Percentiles rank a stretch among this genome's conserved stretches.
Evolutionary conservation across 2,113 vertebrate species (phyloP).

Genomic region (Hucho hucho): DNA sequence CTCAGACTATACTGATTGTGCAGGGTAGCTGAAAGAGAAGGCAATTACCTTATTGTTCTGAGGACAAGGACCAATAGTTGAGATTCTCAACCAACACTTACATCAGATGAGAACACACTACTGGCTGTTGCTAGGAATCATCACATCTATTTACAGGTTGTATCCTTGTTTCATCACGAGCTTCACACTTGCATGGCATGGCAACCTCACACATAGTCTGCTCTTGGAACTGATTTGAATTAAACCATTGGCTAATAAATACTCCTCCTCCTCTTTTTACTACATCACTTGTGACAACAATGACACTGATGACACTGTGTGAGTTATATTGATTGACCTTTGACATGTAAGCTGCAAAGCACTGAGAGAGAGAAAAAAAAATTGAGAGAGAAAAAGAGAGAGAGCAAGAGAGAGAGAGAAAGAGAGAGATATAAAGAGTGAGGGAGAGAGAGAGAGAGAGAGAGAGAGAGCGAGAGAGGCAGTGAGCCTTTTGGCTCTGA

Average conservation of each 20-base stretch:
- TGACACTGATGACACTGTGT: not conserved
- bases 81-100: too few species aligned
- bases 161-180: not conserved
- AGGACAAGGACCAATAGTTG: not conserved
- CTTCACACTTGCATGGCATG: not conserved
- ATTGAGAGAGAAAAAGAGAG: too few species aligned
- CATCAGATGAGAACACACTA: conserved; percentile 16
- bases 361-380: not conserved
- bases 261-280: not conserved
- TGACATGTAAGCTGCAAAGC: not conserved
- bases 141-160: not conserved
- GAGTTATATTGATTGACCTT: not conserved
- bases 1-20: not conserved
- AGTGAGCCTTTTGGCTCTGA: not conserved
- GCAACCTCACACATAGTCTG: not conserved
- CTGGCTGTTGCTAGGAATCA: conserved; percentile 5
- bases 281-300: not conserved
- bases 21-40: not conserved
- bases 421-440: too few species aligned
- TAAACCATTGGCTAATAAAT: not conserved
- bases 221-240: not conserved
- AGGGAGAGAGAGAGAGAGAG: too few species aligned
- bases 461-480: too few species aligned
- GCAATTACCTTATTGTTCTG: not conserved
- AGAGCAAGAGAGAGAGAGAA: too few species aligned